These are phyloP conservation scores for Delichon dasypus DNA, from an alignment of 2,797 vertebrate species.

Conservation along the genomic window DNA sequence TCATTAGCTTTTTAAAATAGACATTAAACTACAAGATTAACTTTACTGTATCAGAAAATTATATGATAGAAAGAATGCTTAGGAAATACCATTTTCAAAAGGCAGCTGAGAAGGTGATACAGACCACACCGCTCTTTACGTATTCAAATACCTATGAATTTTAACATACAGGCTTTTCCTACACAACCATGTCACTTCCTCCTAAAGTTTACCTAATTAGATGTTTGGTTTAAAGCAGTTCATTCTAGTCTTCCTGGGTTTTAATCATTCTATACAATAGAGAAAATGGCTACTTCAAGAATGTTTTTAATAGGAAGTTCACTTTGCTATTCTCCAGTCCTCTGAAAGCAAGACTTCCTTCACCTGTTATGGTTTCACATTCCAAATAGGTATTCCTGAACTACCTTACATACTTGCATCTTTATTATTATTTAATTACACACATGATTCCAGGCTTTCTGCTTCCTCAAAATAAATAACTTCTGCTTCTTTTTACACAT, in stretches of 20 bases:
- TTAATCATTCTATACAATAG: neutral
- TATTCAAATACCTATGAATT: neutral
- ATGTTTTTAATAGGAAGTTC: neutral
- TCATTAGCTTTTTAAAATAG: neutral
- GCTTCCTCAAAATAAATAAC: neutral
- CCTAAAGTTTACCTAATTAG: neutral
- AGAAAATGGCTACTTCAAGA: neutral
- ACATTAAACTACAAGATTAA: neutral
- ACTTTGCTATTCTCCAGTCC: neutral
- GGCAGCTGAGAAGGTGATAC: neutral
- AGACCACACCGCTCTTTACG: neutral
- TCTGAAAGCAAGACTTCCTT: neutral
- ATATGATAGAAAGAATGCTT: neutral
- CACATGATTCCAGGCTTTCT: neutral
- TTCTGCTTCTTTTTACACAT: neutral
- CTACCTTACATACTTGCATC: neutral
- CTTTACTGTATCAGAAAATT: neutral
- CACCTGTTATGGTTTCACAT: rapidly evolving
- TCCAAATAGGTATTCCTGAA: neutral
- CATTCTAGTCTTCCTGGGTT: neutral
- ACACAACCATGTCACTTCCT: neutral
- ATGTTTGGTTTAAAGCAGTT: neutral
- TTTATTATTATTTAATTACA: neutral
- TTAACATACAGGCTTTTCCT: neutral
- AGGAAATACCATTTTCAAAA: neutral